Conservation (phyloP, 2,888 invertebrate species). For the Entomobrya proxima region DNA sequence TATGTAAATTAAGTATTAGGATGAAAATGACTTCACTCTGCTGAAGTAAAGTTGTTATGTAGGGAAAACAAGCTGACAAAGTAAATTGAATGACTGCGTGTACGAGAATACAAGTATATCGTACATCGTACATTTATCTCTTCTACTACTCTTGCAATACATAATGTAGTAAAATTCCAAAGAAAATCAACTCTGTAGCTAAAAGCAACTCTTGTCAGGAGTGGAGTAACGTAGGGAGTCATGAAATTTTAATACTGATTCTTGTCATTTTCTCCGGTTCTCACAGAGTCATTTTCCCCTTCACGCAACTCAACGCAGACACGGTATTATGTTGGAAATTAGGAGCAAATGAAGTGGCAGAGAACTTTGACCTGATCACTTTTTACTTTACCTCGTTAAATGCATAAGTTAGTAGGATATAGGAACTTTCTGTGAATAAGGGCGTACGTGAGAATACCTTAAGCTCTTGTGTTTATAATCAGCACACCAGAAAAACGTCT, state of each 20-base stretch:
- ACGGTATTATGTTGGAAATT: too few relatives aligned
- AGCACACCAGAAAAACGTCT: not conserved
- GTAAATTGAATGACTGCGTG: slow-evolving; percentile 2
- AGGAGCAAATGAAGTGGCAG: slow-evolving; percentile 25
- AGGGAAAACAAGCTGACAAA: not conserved
- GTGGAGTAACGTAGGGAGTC: slow-evolving; percentile 1
- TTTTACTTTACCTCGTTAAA: not conserved
- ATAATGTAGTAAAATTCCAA: slow-evolving; percentile 3
- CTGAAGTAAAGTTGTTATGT: not conserved
- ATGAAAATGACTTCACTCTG: slow-evolving; percentile 1
- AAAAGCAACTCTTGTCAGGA: not conserved
- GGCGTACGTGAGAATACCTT: too few relatives aligned
- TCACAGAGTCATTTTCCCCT: slow-evolving; percentile 18
- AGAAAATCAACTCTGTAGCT: not conserved
- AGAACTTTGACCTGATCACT: slow-evolving; percentile 49
- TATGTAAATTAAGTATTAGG: slow-evolving; percentile 17
- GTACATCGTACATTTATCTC: too few relatives aligned
- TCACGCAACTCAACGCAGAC: not conserved
- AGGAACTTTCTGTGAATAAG: not conserved
- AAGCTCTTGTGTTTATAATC: not conserved
- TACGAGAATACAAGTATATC: too few relatives aligned
- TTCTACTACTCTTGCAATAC: too few relatives aligned
- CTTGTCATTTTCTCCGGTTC: slow-evolving; percentile 29
- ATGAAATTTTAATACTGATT: slow-evolving; percentile 54
- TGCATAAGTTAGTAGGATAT: not conserved